Evolutionary conservation across 2,888 invertebrate genomes (phyloP).

Genomic region (Ceramica pisi): DNA sequence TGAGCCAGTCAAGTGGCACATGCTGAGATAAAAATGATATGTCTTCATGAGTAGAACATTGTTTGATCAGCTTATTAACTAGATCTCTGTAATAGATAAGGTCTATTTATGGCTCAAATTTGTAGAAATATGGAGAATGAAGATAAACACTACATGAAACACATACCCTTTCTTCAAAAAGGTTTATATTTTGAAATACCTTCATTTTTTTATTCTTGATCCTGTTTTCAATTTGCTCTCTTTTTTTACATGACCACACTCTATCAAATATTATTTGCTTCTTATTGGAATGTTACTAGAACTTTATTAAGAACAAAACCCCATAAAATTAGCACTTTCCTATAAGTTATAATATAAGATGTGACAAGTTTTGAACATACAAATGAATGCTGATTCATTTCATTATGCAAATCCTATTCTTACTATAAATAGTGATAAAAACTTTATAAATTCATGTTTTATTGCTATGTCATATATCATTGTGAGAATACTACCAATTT

Average conservation of each 20-base stretch:
- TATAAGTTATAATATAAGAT: neutral
- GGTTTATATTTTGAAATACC: neutral
- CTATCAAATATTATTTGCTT: slow-evolving; percentile 11
- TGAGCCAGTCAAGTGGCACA: slow-evolving; percentile 31
- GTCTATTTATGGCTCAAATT: slow-evolving; percentile 48
- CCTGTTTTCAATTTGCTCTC: too few relatives aligned
- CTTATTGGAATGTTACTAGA: neutral
- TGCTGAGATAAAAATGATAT: slow-evolving; percentile 51
- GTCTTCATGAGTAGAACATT: slow-evolving; percentile 34
- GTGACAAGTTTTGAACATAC: neutral
- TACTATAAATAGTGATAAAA: slow-evolving; percentile 5
- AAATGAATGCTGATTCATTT: neutral
- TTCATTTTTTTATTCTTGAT: neutral
- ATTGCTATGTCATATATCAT: neutral
- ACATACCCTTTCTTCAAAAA: neutral
- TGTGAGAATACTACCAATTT: neutral
- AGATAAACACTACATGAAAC: neutral
- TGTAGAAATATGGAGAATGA: neutral
- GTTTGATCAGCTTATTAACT: slow-evolving; percentile 56
- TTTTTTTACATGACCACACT: too few relatives aligned
- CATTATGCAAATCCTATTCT: neutral
- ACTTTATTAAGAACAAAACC: neutral
- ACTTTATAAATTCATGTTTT: neutral
- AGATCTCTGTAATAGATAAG: slow-evolving; percentile 50
- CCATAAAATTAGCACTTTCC: neutral